Base-by-base conservation (phyloP, 2,113 vertebrate species). In the Rhinichthys klamathensis region DNA sequence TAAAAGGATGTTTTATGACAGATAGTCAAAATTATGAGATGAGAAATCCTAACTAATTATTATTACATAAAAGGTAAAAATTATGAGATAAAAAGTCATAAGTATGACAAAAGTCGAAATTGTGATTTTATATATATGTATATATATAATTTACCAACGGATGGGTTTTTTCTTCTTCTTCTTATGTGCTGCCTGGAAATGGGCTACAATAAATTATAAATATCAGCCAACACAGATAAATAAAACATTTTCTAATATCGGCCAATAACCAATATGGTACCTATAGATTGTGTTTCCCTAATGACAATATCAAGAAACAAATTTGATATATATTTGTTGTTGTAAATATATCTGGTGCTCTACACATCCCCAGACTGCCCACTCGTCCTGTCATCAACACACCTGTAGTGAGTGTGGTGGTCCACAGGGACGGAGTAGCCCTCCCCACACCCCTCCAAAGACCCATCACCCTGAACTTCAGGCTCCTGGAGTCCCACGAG, bases 361-460 rank as follows among this genome's bases (percentile, higher is more conserved):
- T 32, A 27, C 41, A 44, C 61, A n/a, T 87, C 27, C 69, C 32
- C 79, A 97, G 97, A 61, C 89, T 97, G 88, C 97, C 96, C 2
- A 93, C 90, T 87, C 94, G 95, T 27, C 97, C 97, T 0, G 85
- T 97, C 89, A 97, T 97, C 80, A 97, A 97, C 90, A 96, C 95
- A 0, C 94, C 97, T 0, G 93, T 97, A 18, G 95, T 97, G 88
- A 97, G 95, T 61, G 87, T 94, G 6, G 88, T 92, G 15, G 81
- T 96, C 84, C 92, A 96, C 90, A 95, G 86, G 1, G 95, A 96
- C 0, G 93, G 91, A 2, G 76, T 89, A 0, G 85, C 80, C 13
- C 79, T 91, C 56, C 89, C 93, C 15, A 76, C 89, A 75, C 88
- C 92, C 6, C 67, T 92, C 89, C 94, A 93, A 74, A 93, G 89